Conservation (phyloP, 2,888 invertebrate genomes). For the Cantharis lateralis region DNA sequence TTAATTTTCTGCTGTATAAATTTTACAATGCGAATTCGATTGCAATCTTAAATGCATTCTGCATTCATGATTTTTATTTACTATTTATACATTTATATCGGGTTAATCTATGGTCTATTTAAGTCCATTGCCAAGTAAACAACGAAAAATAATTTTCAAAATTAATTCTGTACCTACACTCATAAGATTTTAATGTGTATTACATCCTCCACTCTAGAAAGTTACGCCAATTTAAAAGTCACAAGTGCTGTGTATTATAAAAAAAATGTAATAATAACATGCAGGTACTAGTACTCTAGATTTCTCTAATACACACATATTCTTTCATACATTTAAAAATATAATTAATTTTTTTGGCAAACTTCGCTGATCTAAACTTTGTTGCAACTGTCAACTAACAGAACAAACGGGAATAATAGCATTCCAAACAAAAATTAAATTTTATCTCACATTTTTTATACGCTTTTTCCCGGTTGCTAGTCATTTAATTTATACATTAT, state of each 20-base stretch:
- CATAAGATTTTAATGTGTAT: constrained; percentile 1
- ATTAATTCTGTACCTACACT: not conserved
- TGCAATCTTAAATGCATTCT: not conserved
- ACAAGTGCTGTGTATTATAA: not conserved
- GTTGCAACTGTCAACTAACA: not conserved
- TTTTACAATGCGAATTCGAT: not conserved
- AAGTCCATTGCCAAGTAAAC: not conserved
- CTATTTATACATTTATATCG: not conserved
- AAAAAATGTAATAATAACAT: not conserved
- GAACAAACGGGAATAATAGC: not conserved
- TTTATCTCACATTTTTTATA: not conserved
- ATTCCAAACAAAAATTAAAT: not conserved
- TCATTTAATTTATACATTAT: too few species aligned
- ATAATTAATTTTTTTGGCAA: not conserved
- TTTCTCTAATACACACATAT: too few species aligned
- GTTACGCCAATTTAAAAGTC: not conserved
- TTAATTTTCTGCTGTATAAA: not conserved
- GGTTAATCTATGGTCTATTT: not conserved
- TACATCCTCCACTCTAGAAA: not conserved
- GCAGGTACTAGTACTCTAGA: not conserved
- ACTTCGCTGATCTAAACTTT: not conserved
- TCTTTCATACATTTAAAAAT: not conserved
- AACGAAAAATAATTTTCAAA: not conserved
- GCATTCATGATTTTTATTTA: not conserved
- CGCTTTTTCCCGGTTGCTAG: not conserved